Evolutionary conservation across 2,113 vertebrate species (phyloP), one percentile per base, ranked within the genome.

Genomic region (Zosterops pallidus): DNA sequence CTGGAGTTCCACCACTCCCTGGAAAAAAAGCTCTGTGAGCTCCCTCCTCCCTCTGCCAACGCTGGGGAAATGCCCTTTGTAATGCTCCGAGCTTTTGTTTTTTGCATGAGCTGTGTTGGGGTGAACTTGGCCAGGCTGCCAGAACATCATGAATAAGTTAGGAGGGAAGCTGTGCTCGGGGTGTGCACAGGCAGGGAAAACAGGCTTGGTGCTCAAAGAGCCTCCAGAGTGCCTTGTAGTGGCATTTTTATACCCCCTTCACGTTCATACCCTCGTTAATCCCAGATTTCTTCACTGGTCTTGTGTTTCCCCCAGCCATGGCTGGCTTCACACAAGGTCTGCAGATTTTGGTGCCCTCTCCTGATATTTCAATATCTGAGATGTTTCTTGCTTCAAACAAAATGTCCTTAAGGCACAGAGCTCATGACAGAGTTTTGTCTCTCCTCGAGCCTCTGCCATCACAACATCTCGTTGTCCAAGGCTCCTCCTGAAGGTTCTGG

Each of bases 91-190:
- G 92, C 93, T 95, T 93, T 93, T 94, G 92, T 80, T 96, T 96
- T 92, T 95, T 82, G 76, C 88, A 86, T 93, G 93, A 95, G 94
- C 80, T 56, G 83, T 33, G 83, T 82, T 93, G 92, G 83, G 92
- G 77, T 89, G 94, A 91, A 41, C 79, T 95, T 93, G 90, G 63
- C 0, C 0, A 78, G 92, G 3, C 56, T 59, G 64, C 69, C 53
- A 86, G 83, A 84, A 42, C 90, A 62, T 93, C 72, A 94, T 96
- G 88, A 96, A 96, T 97, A 93, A 97, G 65, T 97, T 28, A 96
- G 41, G 62, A 93, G 93, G 72, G 62, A 69, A 82, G 80, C 72
- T 90, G 89, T 26, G 37, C 64, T 88, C 9, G 1, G 85, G 69
- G 75, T 20, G 5, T 26, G 46, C 11, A 0, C 14, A 8, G 42